Evolutionary conservation across 2,113 vertebrate genomes (phyloP).

Genomic region (Astatotilapia flaviijosephi): DNA sequence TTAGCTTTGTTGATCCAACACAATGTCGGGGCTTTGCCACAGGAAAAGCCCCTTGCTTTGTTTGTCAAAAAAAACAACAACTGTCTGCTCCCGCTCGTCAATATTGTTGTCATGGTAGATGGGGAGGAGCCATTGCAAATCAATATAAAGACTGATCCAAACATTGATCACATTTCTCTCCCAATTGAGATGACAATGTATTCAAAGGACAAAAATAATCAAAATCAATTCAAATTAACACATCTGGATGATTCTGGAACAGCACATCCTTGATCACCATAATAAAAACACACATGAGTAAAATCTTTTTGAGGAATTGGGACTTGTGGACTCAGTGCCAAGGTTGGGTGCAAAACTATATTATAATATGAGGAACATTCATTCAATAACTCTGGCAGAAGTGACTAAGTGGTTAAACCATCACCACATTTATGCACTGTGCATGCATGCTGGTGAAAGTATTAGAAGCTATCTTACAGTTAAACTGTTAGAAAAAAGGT

Average conservation of each 20-base stretch:
- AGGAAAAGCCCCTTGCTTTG: conserved; percentile 31
- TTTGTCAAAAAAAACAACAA: not conserved
- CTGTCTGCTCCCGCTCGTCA: not conserved
- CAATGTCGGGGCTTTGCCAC: conserved; percentile 44
- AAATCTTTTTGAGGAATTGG: not conserved
- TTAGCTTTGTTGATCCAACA: conserved; percentile 26
- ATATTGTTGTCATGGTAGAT: not conserved
- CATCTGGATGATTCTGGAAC: not conserved
- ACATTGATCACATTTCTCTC: not conserved
- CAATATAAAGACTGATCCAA: not conserved
- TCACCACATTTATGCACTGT: not conserved
- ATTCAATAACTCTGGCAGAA: not conserved
- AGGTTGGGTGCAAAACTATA: not conserved
- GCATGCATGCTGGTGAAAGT: not conserved
- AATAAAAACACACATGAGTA: not conserved
- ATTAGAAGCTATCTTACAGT: not conserved
- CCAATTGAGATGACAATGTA: not conserved
- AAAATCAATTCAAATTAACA: not conserved
- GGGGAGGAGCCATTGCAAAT: not conserved
- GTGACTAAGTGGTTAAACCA: not conserved
- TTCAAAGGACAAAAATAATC: not conserved
- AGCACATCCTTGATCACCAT: not conserved
- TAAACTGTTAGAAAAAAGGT: not conserved
- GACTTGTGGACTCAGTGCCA: not conserved
- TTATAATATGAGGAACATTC: not conserved